Conservation (phyloP, 2,888 invertebrate genomes). For the Cataglyphis altisquamis region DNA sequence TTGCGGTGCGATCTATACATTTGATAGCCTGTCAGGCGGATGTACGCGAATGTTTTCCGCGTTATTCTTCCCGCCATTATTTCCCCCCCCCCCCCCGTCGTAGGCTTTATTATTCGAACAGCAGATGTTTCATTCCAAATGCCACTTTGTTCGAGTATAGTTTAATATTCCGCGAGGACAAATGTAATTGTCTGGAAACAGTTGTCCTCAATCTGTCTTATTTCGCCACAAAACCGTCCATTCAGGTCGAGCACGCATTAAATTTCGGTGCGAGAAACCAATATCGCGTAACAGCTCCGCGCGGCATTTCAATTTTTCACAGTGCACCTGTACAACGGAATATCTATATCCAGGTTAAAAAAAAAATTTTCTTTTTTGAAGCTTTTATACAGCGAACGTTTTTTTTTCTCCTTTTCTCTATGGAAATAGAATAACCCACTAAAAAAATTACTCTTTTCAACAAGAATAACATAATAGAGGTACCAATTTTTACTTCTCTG, state of each 20-base stretch:
- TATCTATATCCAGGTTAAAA: slow-evolving; percentile 13
- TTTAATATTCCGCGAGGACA: slow-evolving; percentile 18
- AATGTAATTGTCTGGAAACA: slow-evolving; percentile 17
- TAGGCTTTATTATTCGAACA: slow-evolving; percentile 3
- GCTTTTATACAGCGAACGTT: not conserved
- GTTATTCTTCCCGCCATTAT: slow-evolving; percentile 32
- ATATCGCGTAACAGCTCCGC: slow-evolving; percentile 38
- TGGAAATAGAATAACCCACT: not conserved
- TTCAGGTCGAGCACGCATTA: slow-evolving; percentile 32
- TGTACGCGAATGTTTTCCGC: not conserved
- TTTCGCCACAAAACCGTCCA: slow-evolving; percentile 36
- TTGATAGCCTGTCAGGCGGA: slow-evolving; percentile 18
- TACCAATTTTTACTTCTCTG: not conserved
- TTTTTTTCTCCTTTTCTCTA: not conserved
- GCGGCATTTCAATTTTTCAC: slow-evolving; percentile 45
- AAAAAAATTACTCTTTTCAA: slow-evolving; percentile 5
- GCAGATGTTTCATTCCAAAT: slow-evolving; percentile 6
- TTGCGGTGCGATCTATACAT: slow-evolving; percentile 21
- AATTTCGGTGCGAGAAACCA: slow-evolving; percentile 49
- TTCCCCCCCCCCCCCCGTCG: not conserved
- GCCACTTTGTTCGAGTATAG: slow-evolving; percentile 18
- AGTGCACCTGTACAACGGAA: slow-evolving; percentile 1
- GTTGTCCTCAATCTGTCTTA: slow-evolving; percentile 37
- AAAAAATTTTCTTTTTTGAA: not conserved
- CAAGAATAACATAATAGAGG: not conserved